Conservation (phyloP, 2,888 invertebrate species). For the Chaetoderma sp. region DNA sequence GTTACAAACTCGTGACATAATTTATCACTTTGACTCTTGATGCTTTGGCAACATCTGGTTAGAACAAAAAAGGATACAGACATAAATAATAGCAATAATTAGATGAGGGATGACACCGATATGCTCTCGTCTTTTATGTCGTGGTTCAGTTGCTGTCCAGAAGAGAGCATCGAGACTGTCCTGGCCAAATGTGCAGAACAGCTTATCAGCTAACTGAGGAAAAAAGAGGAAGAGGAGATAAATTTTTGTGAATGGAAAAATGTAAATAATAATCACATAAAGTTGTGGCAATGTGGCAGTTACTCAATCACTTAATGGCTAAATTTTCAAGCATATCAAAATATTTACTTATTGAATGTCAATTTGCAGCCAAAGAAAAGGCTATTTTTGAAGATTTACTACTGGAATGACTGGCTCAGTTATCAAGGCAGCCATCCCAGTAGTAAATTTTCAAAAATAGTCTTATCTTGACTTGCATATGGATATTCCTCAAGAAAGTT, state of each 20-base stretch:
- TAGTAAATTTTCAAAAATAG: no score
- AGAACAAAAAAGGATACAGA: conserved; percentile 94
- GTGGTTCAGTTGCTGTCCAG: conserved; percentile 97
- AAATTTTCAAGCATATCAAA: not conserved
- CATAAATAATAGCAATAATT: conserved; percentile 91
- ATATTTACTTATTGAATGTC: not conserved
- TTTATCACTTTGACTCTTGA: no score
- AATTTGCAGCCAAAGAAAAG: not conserved
- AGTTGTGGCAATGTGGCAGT: not conserved
- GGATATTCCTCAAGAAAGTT: no score
- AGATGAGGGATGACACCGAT: conserved; percentile 91
- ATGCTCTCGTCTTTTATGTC: conserved; percentile 78
- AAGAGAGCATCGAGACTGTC: conserved; percentile 97
- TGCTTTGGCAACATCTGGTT: no score
- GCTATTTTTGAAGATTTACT: no score
- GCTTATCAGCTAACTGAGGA: conserved; percentile 81
- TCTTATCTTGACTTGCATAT: no score
- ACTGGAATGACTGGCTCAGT: no score
- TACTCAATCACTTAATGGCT: not conserved
- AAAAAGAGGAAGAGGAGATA: not conserved
- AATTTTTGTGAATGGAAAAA: not conserved
- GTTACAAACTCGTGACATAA: no score
- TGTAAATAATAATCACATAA: not conserved
- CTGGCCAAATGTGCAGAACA: conserved; percentile 91
- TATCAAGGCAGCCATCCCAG: no score